Evolutionary conservation across 2,888 invertebrate species (phyloP).

Genomic region (Drosophila anceps): DNA sequence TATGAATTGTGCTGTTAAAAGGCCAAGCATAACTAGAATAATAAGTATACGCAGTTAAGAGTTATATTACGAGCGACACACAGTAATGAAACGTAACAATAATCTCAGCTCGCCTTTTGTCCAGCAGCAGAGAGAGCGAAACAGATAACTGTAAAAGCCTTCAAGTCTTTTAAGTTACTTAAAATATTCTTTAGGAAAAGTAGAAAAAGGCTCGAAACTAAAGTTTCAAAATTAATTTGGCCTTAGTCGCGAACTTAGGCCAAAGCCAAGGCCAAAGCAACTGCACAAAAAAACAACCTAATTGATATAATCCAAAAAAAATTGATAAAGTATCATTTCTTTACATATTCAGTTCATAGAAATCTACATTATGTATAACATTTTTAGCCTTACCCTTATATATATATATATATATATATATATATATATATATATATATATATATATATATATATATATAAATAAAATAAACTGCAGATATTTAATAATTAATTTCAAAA

Average conservation of each 20-base stretch:
- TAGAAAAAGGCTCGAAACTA: background rate
- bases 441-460: background rate
- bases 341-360: too few species aligned
- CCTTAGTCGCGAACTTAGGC: background rate
- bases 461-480: background rate
- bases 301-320: background rate
- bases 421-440: too few species aligned
- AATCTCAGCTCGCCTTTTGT: slow-evolving; percentile 8
- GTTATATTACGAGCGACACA: background rate
- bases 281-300: background rate
- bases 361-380: too few species aligned
- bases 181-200: background rate
- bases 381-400: too few species aligned
- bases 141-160: background rate
- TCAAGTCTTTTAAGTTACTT: background rate
- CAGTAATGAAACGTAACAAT: background rate
- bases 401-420: too few species aligned
- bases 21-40: background rate
- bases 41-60: slow-evolving; percentile 11
- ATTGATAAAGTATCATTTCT: too few species aligned
- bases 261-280: background rate
- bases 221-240: background rate
- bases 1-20: slow-evolving; percentile 11
- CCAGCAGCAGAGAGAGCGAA: background rate
- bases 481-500: slow-evolving; percentile 4